Conservation (phyloP, 37 sponge, comb jelly and placozoan genomes). For the Halichondria panicea region DNA sequence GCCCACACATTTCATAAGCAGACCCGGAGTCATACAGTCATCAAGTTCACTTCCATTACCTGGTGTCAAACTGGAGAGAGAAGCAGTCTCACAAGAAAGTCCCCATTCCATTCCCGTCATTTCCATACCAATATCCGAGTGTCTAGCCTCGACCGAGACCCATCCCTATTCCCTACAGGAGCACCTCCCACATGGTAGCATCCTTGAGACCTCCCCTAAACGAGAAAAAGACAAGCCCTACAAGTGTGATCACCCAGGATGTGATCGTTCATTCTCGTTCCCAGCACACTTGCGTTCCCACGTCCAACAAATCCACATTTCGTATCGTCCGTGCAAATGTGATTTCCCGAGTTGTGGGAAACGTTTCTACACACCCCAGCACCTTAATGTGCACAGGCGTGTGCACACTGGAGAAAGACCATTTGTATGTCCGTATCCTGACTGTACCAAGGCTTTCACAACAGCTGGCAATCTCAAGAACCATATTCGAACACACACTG, state of each 20-base stretch:
- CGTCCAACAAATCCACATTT: constrained; percentile 79
- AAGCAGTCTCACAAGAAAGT: too few species aligned
- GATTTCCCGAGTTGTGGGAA: constrained; percentile 86
- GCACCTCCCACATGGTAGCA: too few species aligned
- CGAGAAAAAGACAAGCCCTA: constrained; percentile 66
- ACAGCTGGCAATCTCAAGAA: constrained; percentile 86
- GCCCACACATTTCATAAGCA: too few species aligned
- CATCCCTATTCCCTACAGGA: too few species aligned
- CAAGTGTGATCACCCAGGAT: constrained; percentile 79
- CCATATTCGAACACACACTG: constrained; percentile 89
- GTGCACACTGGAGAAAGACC: constrained; percentile 84
- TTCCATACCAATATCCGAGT: too few species aligned
- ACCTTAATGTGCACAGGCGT: constrained; percentile 76
- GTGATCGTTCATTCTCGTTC: constrained; percentile 77
- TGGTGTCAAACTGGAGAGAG: too few species aligned
- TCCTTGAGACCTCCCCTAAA: too few species aligned
- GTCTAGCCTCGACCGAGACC: too few species aligned
- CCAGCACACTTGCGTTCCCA: constrained; percentile 80
- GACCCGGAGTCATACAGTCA: too few species aligned
- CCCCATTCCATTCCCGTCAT: too few species aligned
- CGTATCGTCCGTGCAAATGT: constrained; percentile 79
- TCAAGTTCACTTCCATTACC: too few species aligned
- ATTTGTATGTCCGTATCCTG: constrained; percentile 73
- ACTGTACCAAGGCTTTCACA: constrained; percentile 82
- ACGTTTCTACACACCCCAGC: constrained; percentile 84